phyloP scores from a whole-genome alignment of 2,113 vertebrate genomes.

The Smithornis capensis region DNA sequence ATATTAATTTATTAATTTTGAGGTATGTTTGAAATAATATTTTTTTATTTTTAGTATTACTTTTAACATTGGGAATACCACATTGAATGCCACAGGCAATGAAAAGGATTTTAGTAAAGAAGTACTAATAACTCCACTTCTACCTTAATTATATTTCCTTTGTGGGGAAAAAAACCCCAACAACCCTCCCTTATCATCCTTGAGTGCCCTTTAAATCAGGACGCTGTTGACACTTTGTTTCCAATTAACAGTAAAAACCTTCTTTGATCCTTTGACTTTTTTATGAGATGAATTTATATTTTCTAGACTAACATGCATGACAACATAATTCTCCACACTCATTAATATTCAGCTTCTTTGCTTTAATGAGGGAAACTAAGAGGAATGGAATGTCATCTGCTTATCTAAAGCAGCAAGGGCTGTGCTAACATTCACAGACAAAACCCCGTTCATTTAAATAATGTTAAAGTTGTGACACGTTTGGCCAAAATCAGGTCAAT shows the following conservation, averaged over 20 bases:
- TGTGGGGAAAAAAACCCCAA: not conserved
- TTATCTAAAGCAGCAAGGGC: slow-evolving; percentile 67
- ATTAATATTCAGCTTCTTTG: slow-evolving; percentile 72
- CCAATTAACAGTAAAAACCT: slow-evolving; percentile 76
- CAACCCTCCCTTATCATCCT: slow-evolving; percentile 49
- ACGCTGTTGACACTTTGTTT: slow-evolving; percentile 73
- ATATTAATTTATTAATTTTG: slow-evolving; percentile 56
- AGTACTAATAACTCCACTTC: slow-evolving; percentile 39
- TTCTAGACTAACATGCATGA: slow-evolving; percentile 76
- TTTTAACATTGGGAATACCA: slow-evolving; percentile 27
- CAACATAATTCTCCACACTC: slow-evolving; percentile 75
- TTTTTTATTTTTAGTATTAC: slow-evolving; percentile 43
- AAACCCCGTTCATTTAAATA: not conserved
- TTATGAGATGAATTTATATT: slow-evolving; percentile 77
- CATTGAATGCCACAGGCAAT: slow-evolving; percentile 5
- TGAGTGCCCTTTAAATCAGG: slow-evolving; percentile 74
- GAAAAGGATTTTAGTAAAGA: slow-evolving; percentile 34
- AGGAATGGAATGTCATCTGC: slow-evolving; percentile 73
- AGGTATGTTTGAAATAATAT: slow-evolving; percentile 36
- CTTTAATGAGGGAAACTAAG: slow-evolving; percentile 68
- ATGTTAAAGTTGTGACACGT: not conserved
- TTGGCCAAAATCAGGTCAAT: slow-evolving; percentile 37
- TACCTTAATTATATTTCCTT: slow-evolving; percentile 58
- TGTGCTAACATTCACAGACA: slow-evolving; percentile 43
- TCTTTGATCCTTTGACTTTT: slow-evolving; percentile 74